Conservation (phyloP, 2,113 vertebrate species). For the Burhinus oedicnemus region DNA sequence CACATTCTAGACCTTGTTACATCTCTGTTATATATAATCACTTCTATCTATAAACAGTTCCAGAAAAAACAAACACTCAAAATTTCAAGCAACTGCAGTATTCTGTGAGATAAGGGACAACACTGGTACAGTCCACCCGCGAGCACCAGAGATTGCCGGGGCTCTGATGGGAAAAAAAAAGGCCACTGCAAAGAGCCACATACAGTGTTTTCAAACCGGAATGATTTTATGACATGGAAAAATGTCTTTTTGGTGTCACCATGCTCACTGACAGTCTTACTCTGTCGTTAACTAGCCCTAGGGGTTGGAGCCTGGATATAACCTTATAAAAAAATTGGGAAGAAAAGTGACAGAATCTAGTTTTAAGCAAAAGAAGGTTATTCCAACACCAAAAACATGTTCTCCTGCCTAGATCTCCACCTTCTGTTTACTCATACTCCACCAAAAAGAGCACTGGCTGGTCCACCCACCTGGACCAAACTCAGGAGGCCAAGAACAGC, state of each 20-base stretch:
- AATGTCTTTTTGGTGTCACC: not conserved
- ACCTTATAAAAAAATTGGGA: not conserved
- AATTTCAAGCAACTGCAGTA: not conserved
- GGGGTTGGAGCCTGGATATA: not conserved
- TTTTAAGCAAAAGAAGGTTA: not conserved
- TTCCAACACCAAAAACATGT: not conserved
- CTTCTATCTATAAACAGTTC: slow-evolving; percentile 39
- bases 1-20: slow-evolving; percentile 33
- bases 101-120: not conserved
- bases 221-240: not conserved
- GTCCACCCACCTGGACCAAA: not conserved
- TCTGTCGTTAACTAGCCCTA: not conserved
- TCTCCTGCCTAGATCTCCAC: not conserved
- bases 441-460: not conserved
- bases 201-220: not conserved
- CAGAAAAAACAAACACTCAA: not conserved
- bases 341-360: not conserved
- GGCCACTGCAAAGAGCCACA: not conserved
- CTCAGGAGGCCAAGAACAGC: not conserved
- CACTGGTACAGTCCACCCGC: not conserved
- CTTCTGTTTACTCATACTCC: not conserved
- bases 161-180: not conserved
- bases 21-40: slow-evolving; percentile 24
- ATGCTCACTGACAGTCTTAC: not conserved
- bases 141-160: not conserved